Evolutionary conservation across 2,797 vertebrate species (phyloP).

Genomic region (Decapterus maruadsi): DNA sequence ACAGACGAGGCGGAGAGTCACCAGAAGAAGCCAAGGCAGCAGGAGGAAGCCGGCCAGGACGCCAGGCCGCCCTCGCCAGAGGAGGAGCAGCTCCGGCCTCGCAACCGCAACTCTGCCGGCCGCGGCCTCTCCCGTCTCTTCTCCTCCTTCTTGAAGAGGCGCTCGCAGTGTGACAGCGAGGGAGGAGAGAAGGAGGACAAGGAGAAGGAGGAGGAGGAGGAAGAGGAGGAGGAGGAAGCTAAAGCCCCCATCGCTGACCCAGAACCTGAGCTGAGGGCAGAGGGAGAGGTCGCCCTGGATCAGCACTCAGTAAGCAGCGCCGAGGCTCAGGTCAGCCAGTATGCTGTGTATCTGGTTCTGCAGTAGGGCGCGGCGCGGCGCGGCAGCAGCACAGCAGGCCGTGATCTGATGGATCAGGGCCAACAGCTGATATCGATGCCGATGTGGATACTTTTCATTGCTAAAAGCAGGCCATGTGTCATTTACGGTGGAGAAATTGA

Average conservation of each 20-base stretch:
- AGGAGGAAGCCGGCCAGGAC: constrained; percentile 85
- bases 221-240: constrained; percentile 82
- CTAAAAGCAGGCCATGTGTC: neutral
- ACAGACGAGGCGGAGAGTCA: constrained; percentile 90
- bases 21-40: constrained; percentile 86
- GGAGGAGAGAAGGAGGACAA: constrained; percentile 82
- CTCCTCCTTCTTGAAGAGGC: constrained; percentile 94
- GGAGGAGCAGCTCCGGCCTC: constrained; percentile 88
- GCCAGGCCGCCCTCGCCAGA: constrained; percentile 82
- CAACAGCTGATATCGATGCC: too few relatives aligned
- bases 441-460: neutral
- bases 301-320: constrained; percentile 95
- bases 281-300: constrained; percentile 92
- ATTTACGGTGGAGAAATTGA: neutral
- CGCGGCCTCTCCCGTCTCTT: constrained; percentile 94
- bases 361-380: neutral
- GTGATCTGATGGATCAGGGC: neutral
- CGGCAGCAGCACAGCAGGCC: neutral
- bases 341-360: neutral
- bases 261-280: constrained; percentile 92
- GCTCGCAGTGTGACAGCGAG: constrained; percentile 92
- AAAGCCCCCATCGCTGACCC: constrained; percentile 98
- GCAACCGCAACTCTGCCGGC: constrained; percentile 84
- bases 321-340: constrained; percentile 91
- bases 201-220: constrained; percentile 81